A percentile compares a stretch with the other conserved stretches of the same genome.
phyloP scores from a whole-genome alignment of 1,140 invertebrate species.

The Listronotus bonariensis region DNA sequence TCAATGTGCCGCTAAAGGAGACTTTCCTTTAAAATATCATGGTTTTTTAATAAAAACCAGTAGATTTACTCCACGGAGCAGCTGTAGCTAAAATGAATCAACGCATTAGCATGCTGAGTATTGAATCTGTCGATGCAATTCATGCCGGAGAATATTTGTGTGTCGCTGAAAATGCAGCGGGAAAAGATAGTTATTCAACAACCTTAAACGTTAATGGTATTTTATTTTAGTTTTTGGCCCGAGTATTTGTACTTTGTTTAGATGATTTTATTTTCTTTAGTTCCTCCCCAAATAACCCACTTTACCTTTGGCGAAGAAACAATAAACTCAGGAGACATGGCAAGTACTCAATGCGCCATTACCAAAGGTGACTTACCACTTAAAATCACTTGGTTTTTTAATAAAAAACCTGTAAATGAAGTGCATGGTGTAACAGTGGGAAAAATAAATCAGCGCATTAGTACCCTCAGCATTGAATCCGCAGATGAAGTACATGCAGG shows the following conservation, averaged over 20 bases:
- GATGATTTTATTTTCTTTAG: conserved; percentile 53
- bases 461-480: conserved; percentile 64
- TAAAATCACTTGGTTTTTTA: conserved; percentile 59
- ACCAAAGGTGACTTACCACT: conserved; percentile 72
- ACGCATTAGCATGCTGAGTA: conserved; percentile 63
- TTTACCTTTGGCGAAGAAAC: conserved; percentile 73
- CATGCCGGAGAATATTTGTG: conserved; percentile 70
- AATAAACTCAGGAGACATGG: conserved; percentile 69
- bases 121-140: conserved; percentile 61
- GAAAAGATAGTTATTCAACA: conserved; percentile 47
- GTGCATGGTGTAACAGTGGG: conserved; percentile 49
- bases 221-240: not conserved
- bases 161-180: conserved; percentile 69
- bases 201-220: conserved; percentile 41
- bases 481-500: conserved; percentile 62
- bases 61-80: conserved; percentile 50
- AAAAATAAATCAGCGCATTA: conserved; percentile 60
- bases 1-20: conserved; percentile 69
- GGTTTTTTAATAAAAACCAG: conserved; percentile 48
- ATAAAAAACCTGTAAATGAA: conserved; percentile 26
- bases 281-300: conserved; percentile 72
- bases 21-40: conserved; percentile 66
- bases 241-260: not conserved
- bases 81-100: conserved; percentile 58
- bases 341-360: conserved; percentile 66